Evolutionary conservation across 1,140 invertebrate genomes (phyloP).

Genomic region (Littorina saxatilis): DNA sequence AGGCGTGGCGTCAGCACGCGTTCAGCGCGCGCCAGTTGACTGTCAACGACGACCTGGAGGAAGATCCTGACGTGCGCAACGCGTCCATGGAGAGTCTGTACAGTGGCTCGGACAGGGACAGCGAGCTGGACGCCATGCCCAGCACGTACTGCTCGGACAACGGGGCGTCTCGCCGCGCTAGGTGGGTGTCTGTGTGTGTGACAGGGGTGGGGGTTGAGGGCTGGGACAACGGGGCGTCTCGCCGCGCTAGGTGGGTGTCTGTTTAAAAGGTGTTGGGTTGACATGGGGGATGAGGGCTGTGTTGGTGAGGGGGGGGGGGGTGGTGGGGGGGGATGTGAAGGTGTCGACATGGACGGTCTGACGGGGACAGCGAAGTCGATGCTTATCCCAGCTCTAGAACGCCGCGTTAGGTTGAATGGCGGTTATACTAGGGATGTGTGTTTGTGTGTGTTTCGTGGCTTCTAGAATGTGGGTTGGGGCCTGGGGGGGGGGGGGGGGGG

Average conservation of each 20-base stretch:
- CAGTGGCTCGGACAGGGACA: conserved; percentile 50
- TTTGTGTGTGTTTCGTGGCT: too few species aligned
- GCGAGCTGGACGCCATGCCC: conserved; percentile 41
- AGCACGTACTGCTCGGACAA: background rate
- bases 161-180: background rate
- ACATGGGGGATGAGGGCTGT: too few species aligned
- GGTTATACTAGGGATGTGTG: too few species aligned
- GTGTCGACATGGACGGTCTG: too few species aligned
- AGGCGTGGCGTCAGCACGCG: conserved; percentile 38
- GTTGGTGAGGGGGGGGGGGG: too few species aligned
- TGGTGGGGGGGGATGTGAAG: too few species aligned
- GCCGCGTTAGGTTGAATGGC: too few species aligned
- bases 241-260: background rate
- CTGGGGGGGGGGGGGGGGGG: too few species aligned
- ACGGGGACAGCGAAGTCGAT: too few species aligned
- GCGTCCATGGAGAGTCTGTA: conserved; percentile 52
- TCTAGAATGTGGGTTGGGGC: too few species aligned
- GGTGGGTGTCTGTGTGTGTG: background rate
- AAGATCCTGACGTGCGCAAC: conserved; percentile 45
- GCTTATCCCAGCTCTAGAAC: too few species aligned
- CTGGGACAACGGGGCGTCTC: background rate
- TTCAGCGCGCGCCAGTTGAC: conserved; percentile 44
- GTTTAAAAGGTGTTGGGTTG: background rate
- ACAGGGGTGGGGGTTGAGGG: too few species aligned
- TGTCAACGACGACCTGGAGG: conserved; percentile 48